These are phyloP conservation scores for Octonoba sinensis DNA, from an alignment of 2,888 invertebrate species.

Conservation along the genomic window DNA sequence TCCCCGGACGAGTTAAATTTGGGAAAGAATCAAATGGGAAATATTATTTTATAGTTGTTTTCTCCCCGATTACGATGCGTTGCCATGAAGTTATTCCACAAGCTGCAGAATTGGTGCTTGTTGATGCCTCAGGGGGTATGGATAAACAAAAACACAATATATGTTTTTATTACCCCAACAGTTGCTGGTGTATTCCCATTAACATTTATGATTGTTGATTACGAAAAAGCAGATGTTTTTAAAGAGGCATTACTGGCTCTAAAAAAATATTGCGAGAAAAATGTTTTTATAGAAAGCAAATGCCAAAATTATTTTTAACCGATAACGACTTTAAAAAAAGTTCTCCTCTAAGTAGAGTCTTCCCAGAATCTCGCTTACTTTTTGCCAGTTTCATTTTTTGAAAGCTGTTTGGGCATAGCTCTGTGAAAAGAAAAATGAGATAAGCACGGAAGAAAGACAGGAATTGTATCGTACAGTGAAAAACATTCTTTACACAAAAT, in stretches of 20 bases:
- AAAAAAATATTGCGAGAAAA: not conserved
- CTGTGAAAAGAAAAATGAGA: not conserved
- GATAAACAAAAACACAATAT: not conserved
- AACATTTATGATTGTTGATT: not conserved
- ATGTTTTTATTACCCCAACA: not conserved
- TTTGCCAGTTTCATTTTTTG: not conserved
- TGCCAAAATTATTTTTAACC: not conserved
- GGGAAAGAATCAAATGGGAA: not conserved
- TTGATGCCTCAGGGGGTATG: not conserved
- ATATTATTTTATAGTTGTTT: not conserved
- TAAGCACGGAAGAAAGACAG: not conserved
- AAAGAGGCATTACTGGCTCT: not conserved
- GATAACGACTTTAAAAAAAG: not conserved
- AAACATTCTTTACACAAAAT: not conserved
- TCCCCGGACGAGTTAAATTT: too few species aligned
- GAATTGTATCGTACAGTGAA: not conserved
- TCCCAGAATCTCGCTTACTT: not conserved
- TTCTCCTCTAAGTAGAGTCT: not conserved
- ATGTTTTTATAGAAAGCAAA: not conserved
- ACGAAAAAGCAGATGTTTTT: not conserved
- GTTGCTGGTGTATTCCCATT: not conserved
- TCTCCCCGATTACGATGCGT: not conserved
- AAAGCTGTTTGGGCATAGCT: not conserved
- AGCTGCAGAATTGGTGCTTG: not conserved
- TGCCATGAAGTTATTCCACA: not conserved